Base-by-base conservation (phyloP, 2,113 vertebrate species). In the Rutilus rutilus region DNA sequence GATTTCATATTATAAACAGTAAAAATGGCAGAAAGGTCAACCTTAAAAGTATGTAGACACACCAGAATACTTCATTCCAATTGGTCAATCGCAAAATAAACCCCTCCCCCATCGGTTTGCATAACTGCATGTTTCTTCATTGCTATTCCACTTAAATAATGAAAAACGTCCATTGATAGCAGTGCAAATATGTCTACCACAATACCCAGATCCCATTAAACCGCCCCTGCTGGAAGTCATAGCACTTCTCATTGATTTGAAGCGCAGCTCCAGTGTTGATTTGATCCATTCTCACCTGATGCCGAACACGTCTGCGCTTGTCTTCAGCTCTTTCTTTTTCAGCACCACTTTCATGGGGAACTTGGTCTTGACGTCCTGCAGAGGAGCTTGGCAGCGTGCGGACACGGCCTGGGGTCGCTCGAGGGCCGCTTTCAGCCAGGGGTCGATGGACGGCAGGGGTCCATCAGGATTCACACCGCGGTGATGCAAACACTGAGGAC, bases 241-340 rank as follows among this genome's bases (percentile, higher is more conserved):
- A 39, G 21, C 77, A 59, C 21, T 15, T 39, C 77, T 78, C 30
- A 33, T 33, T 15, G n/a, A 77, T 50, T 52, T 65, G 14, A 65
- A 3, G 15, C 64, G 3, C 64, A 65, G 64, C 27, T 78, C 33
- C 19, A 33, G 21, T 74, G 57, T 52, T 65, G 77, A 81, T 62
- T 27, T 21, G 71, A 30, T 82, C 15, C 19, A 81, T 89, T 92
- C 93, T 88, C 89, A 99, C 98, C 93, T 95, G 89, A 96, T 96
- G 89, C 96, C 95, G 93, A 99, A 99, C 86, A 99, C 92, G 84
- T 97, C 94, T 88, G 96, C 96, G 54, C 96, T 97, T 42, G 97
- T 97, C 89, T 95, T 96, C 30, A 94, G 93, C 74, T 95, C 95
- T 93, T 97, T 99, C 91, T 93, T 97, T 93, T 96, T 97, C 91